phyloP scores from a whole-genome alignment of 2,113 vertebrate species.

The Hemichromis elongatus region DNA sequence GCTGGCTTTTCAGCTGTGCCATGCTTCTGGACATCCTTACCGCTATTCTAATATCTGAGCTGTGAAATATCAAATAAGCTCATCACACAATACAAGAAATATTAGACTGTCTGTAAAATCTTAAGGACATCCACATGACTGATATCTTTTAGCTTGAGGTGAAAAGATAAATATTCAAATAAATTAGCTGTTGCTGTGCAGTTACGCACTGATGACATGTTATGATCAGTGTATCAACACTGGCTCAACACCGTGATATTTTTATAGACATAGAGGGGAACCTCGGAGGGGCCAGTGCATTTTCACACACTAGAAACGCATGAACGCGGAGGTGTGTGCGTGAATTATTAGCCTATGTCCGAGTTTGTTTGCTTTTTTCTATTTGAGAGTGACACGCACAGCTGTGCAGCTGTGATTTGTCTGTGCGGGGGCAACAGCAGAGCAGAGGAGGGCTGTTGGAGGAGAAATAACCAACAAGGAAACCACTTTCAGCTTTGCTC shows the following conservation, averaged over 20 bases:
- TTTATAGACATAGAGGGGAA: background rate
- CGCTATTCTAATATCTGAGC: background rate
- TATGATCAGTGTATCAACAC: background rate
- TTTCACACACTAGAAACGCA: background rate
- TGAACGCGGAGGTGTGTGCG: background rate
- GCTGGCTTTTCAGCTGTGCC: background rate
- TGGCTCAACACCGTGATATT: background rate
- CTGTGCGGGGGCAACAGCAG: slow-evolving; percentile 10
- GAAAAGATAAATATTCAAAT: background rate
- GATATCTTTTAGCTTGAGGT: background rate
- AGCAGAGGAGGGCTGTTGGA: background rate
- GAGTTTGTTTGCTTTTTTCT: background rate
- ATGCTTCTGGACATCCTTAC: background rate
- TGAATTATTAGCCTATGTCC: background rate
- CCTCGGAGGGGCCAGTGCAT: background rate
- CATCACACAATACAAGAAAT: background rate
- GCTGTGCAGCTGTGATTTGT: slow-evolving; percentile 52
- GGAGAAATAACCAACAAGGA: slow-evolving; percentile 62
- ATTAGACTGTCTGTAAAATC: background rate
- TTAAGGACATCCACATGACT: background rate
- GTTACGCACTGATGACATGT: background rate
- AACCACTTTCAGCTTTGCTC: slow-evolving; percentile 63
- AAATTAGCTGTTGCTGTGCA: background rate
- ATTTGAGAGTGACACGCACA: slow-evolving; percentile 46
- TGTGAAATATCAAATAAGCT: background rate